Base-by-base conservation (phyloP, 2,113 vertebrate species). In the Zosterops borbonicus region DNA sequence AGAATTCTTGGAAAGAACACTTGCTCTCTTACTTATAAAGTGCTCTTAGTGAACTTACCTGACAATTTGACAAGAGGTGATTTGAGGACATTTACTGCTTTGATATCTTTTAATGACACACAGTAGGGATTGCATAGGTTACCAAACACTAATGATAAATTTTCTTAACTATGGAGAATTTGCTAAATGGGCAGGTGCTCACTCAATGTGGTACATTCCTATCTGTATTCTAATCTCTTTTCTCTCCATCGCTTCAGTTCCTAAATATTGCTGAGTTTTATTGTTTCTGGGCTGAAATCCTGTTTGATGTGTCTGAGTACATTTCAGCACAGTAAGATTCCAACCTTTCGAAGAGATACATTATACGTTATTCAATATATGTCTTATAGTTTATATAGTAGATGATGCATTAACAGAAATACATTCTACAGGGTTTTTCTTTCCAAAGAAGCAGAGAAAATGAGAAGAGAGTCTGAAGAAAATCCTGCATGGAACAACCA, bases 121-220 rank as follows among this genome's bases (percentile, higher is more conserved):
- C 9, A 29, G 7, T 70, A 70, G 39, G 8, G 12, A 47, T 67
- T 77, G 25, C 4, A 14, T n/a, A 27, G 28, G 15, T 91, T 52
- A 52, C 2, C 27, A 85, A 64, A 37, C 2, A 46, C 5, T 65
- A 63, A 46, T 15, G 7, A 46, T 37, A 15, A 13, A 7, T 47
- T 89, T 83, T 74, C 4, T 78, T 17, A 22, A 29, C 1, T 2
- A 14, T 5, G 8, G 28, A 63, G 73, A 75, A 52, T 13, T 86
- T 69, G 9, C 8, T 59, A 71, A 84, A 47, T 17, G 9, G 11
- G 6, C 0, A 1, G 1, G 0, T 25, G 6, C 9, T 64, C 2
- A 6, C 22, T 55, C 0, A 0, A 2, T 24, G 16, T 29, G 23
- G 8, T 53, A 21, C 18, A 19, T 60, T 84, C 14, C 14, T 85